Conservation (phyloP, 2,113 vertebrate species). For the Hippocampus abdominalis region DNA sequence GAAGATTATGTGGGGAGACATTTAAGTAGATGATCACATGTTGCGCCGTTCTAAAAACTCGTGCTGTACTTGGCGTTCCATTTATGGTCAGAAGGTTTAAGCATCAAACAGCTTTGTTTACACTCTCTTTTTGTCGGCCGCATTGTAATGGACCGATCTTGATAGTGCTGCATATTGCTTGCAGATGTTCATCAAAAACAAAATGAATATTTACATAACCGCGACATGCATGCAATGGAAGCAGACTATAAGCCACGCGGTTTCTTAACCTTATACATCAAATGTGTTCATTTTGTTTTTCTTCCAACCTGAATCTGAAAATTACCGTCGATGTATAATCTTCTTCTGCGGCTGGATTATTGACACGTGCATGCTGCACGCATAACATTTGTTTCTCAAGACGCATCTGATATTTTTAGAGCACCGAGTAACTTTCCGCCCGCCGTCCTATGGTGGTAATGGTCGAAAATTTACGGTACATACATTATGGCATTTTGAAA, state of each 20-base stretch:
- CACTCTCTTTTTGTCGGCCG: constrained; percentile 36
- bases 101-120: constrained; percentile 50
- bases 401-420: constrained; percentile 17
- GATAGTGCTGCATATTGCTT: constrained; percentile 19
- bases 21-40: constrained; percentile 14
- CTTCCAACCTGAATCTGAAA: constrained; percentile 1
- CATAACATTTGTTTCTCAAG: constrained; percentile 1
- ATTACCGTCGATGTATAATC: background rate
- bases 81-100: constrained; percentile 19
- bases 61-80: constrained; percentile 12
- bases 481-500: constrained; percentile 33
- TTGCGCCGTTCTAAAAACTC: constrained; percentile 2
- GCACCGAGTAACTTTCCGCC: constrained; percentile 6
- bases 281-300: constrained; percentile 13
- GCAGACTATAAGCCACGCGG: constrained; percentile 21
- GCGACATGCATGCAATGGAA: constrained; percentile 23
- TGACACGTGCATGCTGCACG: background rate
- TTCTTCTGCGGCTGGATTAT: constrained; percentile 8
- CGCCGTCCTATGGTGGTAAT: constrained; percentile 34
- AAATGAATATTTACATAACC: constrained; percentile 41
- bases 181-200: constrained; percentile 42
- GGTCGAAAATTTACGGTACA: constrained; percentile 39
- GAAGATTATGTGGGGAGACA: constrained; percentile 2
- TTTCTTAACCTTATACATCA: constrained; percentile 17
- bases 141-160: constrained; percentile 25